These are phyloP conservation scores for Chelonoidis abingdonii DNA, from an alignment of 2,113 vertebrate genomes.

Conservation along the genomic window DNA sequence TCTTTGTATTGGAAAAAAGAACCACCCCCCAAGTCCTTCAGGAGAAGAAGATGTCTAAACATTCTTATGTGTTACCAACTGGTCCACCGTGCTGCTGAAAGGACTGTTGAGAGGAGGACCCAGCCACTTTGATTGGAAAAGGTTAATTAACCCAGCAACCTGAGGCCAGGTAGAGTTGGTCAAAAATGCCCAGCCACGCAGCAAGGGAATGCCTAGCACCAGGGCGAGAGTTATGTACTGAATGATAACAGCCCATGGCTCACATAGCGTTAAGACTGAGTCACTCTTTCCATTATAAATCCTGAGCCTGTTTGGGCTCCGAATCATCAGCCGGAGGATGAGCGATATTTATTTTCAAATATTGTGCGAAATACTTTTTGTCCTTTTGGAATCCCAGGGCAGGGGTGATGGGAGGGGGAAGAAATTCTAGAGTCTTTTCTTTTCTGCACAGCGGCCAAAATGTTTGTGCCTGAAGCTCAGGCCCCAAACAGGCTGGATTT, in stretches of 20 bases:
- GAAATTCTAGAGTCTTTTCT: conserved; percentile 51
- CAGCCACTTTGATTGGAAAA: conserved; percentile 21
- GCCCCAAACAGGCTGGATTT: conserved; percentile 65
- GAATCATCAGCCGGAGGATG: conserved; percentile 62
- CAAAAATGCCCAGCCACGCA: conserved; percentile 18
- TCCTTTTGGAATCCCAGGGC: conserved; percentile 53
- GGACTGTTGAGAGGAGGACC: neutral
- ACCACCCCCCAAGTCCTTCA: neutral
- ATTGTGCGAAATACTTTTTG: conserved; percentile 70
- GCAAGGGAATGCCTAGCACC: neutral
- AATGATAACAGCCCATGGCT: conserved; percentile 58
- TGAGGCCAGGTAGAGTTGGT: neutral
- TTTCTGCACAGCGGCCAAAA: conserved; percentile 43
- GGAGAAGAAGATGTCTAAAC: neutral
- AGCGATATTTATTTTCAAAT: conserved; percentile 77
- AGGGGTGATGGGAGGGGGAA: neutral
- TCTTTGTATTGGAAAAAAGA: neutral
- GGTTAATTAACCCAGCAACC: conserved; percentile 41
- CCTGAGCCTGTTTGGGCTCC: conserved; percentile 10
- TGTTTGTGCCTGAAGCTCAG: conserved; percentile 63
- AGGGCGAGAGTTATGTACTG: conserved; percentile 44
- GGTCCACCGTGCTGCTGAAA: neutral
- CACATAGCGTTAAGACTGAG: conserved; percentile 51
- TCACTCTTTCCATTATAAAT: conserved; percentile 70
- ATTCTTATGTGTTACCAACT: neutral